Evolutionary conservation across 2,888 invertebrate genomes (phyloP).

Genomic region (Meliscaeva auricollis): DNA sequence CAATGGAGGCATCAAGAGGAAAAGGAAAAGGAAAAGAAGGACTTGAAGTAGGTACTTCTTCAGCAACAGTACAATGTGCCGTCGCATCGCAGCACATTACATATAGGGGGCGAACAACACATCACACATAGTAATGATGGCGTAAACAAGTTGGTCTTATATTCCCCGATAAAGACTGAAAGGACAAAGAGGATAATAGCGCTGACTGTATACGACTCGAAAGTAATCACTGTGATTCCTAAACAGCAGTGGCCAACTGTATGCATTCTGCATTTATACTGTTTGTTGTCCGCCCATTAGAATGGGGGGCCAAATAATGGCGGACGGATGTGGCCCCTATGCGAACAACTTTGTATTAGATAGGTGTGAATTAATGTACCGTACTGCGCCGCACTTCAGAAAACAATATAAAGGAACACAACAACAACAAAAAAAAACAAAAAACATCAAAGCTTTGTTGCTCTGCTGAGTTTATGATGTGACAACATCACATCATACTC

Average conservation of each 20-base stretch:
- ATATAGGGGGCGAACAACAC: not conserved
- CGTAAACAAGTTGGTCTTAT: slow-evolving; percentile 53
- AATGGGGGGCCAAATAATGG: slow-evolving; percentile 64
- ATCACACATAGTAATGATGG: slow-evolving; percentile 44
- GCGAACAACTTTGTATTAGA: slow-evolving; percentile 73
- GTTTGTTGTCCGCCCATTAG: slow-evolving; percentile 68
- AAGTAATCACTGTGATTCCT: slow-evolving; percentile 36
- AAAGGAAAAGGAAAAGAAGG: not conserved
- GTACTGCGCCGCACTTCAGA: slow-evolving; percentile 65
- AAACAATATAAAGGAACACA: slow-evolving; percentile 37
- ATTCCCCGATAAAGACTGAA: not conserved
- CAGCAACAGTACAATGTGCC: slow-evolving; percentile 21
- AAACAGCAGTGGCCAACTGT: slow-evolving; percentile 58
- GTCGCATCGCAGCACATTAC: slow-evolving; percentile 44
- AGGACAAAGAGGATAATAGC: slow-evolving; percentile 54
- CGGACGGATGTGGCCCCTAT: slow-evolving; percentile 72
- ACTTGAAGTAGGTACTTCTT: slow-evolving; percentile 30
- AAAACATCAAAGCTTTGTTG: slow-evolving; percentile 71
- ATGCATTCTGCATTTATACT: slow-evolving; percentile 68
- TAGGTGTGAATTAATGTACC: slow-evolving; percentile 76
- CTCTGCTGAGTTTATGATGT: slow-evolving; percentile 17
- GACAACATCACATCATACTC: not conserved
- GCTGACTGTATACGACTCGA: slow-evolving; percentile 20
- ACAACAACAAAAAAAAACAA: slow-evolving; percentile 24
- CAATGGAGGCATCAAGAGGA: not conserved